phyloP scores from a whole-genome alignment of 2,888 invertebrate species.

The Endomychus coccineus region DNA sequence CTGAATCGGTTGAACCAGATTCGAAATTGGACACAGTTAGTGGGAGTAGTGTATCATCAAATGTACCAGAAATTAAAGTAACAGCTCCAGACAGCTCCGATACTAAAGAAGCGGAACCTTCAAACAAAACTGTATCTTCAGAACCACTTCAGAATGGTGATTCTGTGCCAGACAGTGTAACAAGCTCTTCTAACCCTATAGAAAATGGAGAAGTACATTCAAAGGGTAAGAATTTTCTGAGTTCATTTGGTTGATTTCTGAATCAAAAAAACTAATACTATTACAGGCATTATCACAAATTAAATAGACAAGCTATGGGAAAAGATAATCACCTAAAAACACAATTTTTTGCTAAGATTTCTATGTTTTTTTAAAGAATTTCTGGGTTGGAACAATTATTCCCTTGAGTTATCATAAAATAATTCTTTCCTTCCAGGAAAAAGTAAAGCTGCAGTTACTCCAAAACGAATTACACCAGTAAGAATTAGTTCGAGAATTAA shows the following conservation, averaged over 20 bases:
- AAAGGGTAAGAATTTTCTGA: slow-evolving; percentile 35
- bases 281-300: too few relatives aligned
- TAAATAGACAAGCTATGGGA: too few relatives aligned
- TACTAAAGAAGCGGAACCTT: slow-evolving; percentile 14
- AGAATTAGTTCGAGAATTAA: slow-evolving; percentile 26
- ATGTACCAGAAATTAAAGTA: slow-evolving; percentile 35
- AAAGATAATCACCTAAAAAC: too few relatives aligned
- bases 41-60: too few relatives aligned
- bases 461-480: slow-evolving; percentile 25
- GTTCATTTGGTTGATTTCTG: too few relatives aligned
- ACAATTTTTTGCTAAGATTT: too few relatives aligned
- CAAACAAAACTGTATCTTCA: slow-evolving; percentile 5
- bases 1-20: too few relatives aligned
- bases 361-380: too few relatives aligned
- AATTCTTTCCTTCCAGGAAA: slow-evolving; percentile 34
- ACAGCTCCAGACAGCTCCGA: slow-evolving; percentile 31
- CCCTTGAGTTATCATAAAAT: too few relatives aligned
- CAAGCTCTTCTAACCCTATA: slow-evolving; percentile 33
- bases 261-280: too few relatives aligned
- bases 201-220: slow-evolving; percentile 48
- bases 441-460: slow-evolving; percentile 35
- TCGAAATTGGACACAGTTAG: too few relatives aligned
- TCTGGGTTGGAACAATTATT: too few relatives aligned
- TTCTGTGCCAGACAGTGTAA: slow-evolving; percentile 22
- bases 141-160: slow-evolving; percentile 34